A percentile compares a stretch with the other conserved stretches of the same genome.
These are phyloP conservation scores for Gambelia wislizenii DNA, from an alignment of 2,797 vertebrate species.

Conservation along the genomic window DNA sequence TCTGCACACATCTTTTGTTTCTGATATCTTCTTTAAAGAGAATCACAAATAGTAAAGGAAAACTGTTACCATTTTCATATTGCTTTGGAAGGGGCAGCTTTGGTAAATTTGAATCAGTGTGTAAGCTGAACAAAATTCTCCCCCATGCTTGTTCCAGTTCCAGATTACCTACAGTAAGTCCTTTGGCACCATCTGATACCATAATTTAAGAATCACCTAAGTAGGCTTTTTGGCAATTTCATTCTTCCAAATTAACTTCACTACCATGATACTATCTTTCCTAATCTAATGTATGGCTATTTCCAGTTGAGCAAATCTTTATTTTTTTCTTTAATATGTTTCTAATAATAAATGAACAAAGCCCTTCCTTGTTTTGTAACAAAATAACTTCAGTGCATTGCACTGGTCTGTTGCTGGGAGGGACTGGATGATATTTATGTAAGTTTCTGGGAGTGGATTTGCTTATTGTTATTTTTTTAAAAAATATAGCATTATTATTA, in stretches of 20 bases:
- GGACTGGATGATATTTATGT: not conserved
- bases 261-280: not conserved
- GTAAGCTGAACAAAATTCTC: no score
- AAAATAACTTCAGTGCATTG: not conserved
- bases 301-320: not conserved
- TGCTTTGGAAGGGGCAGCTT: no score
- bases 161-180: not conserved
- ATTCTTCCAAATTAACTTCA: not conserved
- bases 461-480: not conserved
- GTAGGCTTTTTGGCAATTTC: not conserved
- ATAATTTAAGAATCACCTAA: not conserved
- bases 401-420: not conserved
- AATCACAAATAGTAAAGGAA: no score
- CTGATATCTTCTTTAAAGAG: no score
- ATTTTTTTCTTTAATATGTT: not conserved
- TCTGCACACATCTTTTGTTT: no score
- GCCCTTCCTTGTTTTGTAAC: not conserved
- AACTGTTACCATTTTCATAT: no score
- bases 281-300: not conserved
- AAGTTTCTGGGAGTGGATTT: not conserved
- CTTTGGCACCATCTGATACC: not conserved
- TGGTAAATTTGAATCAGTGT: no score
- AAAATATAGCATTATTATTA: not conserved
- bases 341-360: not conserved
- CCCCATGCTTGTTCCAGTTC: no score